Evolutionary conservation across 2,888 invertebrate genomes (phyloP).

Genomic region (Hirtodrosophila trivittata): DNA sequence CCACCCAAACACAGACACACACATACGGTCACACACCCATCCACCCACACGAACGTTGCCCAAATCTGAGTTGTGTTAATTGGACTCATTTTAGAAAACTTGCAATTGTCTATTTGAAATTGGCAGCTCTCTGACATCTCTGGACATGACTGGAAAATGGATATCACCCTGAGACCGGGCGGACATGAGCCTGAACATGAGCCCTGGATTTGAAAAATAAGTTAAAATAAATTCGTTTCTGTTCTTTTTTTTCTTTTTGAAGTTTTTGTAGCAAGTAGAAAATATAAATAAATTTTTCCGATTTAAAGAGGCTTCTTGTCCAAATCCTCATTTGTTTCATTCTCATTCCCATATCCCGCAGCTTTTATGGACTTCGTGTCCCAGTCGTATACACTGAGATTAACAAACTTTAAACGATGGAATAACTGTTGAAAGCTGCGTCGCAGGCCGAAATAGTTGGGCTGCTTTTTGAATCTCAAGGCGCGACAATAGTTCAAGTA

Average conservation of each 20-base stretch:
- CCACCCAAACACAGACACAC: slow-evolving; percentile 17
- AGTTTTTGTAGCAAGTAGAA: no score
- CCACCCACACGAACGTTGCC: slow-evolving; percentile 59
- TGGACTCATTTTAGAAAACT: slow-evolving; percentile 73
- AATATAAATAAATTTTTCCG: no score
- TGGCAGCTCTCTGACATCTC: slow-evolving; percentile 64
- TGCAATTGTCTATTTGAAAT: slow-evolving; percentile 66
- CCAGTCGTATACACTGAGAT: slow-evolving; percentile 49
- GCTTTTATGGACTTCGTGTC: no score
- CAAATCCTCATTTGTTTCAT: no score
- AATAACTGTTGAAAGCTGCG: slow-evolving; percentile 24
- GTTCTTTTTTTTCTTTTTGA: no score
- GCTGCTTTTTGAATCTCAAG: slow-evolving; percentile 24
- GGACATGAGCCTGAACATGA: no score
- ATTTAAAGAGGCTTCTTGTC: no score
- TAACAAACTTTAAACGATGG: neutral
- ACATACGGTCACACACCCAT: neutral
- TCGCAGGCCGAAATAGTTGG: slow-evolving; percentile 34
- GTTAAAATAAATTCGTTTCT: no score
- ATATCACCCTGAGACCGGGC: slow-evolving; percentile 11
- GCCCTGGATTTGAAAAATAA: no score
- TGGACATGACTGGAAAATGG: slow-evolving; percentile 25
- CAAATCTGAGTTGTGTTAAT: slow-evolving; percentile 74
- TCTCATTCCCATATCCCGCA: no score
- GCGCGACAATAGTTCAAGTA: slow-evolving; percentile 40